Percentiles rank a stretch among this genome's conserved stretches.
These are phyloP conservation scores for Caenorhabditis panamensis DNA, from an alignment of 2,888 invertebrate species.

Conservation along the genomic window DNA sequence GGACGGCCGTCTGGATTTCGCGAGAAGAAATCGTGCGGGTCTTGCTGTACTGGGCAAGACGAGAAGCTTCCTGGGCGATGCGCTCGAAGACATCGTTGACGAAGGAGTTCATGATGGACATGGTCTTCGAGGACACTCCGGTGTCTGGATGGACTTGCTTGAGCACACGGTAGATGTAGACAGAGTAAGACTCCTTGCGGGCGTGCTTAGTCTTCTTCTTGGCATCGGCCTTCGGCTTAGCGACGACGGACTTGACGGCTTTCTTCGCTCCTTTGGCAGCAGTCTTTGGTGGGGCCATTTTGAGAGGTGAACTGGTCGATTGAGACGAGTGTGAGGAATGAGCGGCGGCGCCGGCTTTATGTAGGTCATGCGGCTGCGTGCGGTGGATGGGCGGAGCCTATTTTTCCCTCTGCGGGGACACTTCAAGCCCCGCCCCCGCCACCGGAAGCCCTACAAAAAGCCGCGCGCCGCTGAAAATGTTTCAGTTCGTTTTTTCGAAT, in stretches of 20 bases:
- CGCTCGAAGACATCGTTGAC: constrained; percentile 88
- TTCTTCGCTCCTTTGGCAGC: constrained; percentile 81
- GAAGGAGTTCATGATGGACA: no score
- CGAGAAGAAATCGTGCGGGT: constrained; percentile 86
- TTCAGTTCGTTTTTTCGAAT: no score
- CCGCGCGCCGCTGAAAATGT: no score
- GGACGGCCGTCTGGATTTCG: constrained; percentile 85
- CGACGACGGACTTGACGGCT: constrained; percentile 74
- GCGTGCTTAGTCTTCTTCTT: constrained; percentile 78
- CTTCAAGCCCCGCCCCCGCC: constrained; percentile 14
- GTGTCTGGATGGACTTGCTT: no score
- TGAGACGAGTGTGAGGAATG: constrained; percentile 7
- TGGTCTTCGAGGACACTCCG: no score
- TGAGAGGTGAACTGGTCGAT: neutral
- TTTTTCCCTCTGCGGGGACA: constrained; percentile 16
- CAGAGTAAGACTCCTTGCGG: constrained; percentile 26
- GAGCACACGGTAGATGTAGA: no score
- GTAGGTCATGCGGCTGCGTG: no score
- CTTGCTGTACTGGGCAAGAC: constrained; percentile 85
- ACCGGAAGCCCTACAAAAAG: constrained; percentile 2
- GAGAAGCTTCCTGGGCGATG: constrained; percentile 84
- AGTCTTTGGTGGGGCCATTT: constrained; percentile 73
- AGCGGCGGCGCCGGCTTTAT: neutral
- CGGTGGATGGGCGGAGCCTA: constrained; percentile 29
- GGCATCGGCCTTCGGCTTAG: constrained; percentile 72